Conservation (phyloP, 2,113 vertebrate species). For the Crotalus helleri region DNA sequence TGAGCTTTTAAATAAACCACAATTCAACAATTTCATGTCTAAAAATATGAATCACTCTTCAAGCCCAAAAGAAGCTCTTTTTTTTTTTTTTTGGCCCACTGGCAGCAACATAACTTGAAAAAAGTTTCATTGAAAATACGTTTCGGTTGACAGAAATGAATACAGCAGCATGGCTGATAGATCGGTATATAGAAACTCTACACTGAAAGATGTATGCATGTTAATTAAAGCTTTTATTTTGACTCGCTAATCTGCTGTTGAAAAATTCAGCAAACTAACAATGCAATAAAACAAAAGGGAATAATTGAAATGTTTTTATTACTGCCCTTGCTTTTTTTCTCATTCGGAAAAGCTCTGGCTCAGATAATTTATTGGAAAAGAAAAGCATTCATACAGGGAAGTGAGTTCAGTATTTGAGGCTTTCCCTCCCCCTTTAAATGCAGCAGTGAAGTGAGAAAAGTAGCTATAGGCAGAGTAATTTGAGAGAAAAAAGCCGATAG, state of each 20-base stretch:
- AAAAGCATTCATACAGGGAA: neutral
- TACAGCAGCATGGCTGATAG: neutral
- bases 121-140: neutral
- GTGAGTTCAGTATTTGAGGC: neutral
- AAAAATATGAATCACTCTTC: neutral
- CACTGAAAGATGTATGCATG: neutral
- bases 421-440: neutral
- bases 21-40: neutral
- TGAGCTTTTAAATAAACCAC: neutral
- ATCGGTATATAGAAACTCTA: neutral
- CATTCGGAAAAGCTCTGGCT: neutral
- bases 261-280: neutral
- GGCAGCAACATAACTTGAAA: neutral
- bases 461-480: neutral
- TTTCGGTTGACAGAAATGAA: neutral
- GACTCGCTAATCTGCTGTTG: neutral
- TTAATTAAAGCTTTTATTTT: neutral
- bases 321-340: conserved; percentile 11
- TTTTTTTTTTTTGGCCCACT: neutral
- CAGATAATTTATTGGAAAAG: neutral
- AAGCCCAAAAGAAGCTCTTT: neutral
- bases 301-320: conserved; percentile 1
- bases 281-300: conserved; percentile 16
- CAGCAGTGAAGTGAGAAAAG: neutral
- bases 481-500: neutral